Evolutionary conservation across 2,797 vertebrate species (phyloP).

Genomic region (Diplodus sargus): DNA sequence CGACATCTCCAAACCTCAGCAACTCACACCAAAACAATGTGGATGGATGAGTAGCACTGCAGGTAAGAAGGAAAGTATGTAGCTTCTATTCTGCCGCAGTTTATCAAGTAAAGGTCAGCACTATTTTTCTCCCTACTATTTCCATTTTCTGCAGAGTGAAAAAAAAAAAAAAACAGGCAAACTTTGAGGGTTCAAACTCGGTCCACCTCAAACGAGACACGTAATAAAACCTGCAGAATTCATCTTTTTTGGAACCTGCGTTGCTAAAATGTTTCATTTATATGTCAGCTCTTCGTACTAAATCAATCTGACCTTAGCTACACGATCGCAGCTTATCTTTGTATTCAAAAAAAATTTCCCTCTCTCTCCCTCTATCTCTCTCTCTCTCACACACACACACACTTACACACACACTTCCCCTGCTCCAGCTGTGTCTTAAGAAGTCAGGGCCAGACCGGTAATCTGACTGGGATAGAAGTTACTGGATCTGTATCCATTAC

Average conservation of each 20-base stretch:
- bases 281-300: no score
- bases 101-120: not conserved
- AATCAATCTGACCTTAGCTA: not conserved
- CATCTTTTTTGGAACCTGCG: not conserved
- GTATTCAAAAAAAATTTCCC: not conserved
- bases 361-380: not conserved
- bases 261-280: not conserved
- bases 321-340: not conserved
- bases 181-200: not conserved
- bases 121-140: no score
- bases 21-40: no score
- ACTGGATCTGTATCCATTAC: conserved; percentile 78
- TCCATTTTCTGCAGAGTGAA: no score
- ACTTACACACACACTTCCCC: conserved; percentile 43
- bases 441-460: conserved; percentile 75
- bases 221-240: not conserved
- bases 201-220: not conserved
- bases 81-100: no score
- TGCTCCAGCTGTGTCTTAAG: conserved; percentile 78
- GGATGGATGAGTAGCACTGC: no score
- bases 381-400: conserved; percentile 14
- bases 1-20: no score
- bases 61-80: no score
- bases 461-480: conserved; percentile 75
- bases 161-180: no score